Percentiles rank a stretch among this genome's conserved stretches.
These are phyloP conservation scores for Erythrocercus mccallii DNA, from an alignment of 2,113 vertebrate genomes.

Conservation along the genomic window DNA sequence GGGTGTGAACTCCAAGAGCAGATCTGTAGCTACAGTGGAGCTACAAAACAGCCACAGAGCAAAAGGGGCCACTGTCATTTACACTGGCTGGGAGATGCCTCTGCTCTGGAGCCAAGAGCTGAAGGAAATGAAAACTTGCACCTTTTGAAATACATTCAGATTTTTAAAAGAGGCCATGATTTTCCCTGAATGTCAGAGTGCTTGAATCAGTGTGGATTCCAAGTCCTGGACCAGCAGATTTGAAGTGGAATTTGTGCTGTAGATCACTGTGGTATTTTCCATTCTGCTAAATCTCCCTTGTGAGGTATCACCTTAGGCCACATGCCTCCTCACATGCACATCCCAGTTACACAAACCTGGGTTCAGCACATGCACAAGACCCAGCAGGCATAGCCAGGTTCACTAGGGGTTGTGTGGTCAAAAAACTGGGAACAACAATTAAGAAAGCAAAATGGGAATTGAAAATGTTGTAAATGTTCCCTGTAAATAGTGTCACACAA, in stretches of 20 bases:
- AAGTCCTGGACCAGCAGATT: not conserved
- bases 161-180: not conserved
- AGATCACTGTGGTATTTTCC: not conserved
- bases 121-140: not conserved
- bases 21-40: not conserved
- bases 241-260: not conserved
- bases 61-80: not conserved
- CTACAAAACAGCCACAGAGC: not conserved
- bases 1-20: not conserved
- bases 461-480: not conserved
- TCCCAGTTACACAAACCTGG: not conserved
- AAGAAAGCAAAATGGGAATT: not conserved
- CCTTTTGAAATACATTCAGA: not conserved
- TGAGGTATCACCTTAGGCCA: not conserved
- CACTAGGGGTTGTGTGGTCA: too few relatives aligned
- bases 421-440: not conserved
- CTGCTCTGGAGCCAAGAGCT: not conserved
- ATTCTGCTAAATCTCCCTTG: not conserved
- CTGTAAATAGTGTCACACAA: not conserved
- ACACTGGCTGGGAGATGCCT: not conserved
- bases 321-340: not conserved
- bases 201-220: not conserved
- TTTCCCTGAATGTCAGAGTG: not conserved
- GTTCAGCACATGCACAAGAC: not conserved
- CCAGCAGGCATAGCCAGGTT: not conserved